These are phyloP conservation scores for Drosophila rellima DNA, from an alignment of 2,888 invertebrate genomes.

Conservation along the genomic window DNA sequence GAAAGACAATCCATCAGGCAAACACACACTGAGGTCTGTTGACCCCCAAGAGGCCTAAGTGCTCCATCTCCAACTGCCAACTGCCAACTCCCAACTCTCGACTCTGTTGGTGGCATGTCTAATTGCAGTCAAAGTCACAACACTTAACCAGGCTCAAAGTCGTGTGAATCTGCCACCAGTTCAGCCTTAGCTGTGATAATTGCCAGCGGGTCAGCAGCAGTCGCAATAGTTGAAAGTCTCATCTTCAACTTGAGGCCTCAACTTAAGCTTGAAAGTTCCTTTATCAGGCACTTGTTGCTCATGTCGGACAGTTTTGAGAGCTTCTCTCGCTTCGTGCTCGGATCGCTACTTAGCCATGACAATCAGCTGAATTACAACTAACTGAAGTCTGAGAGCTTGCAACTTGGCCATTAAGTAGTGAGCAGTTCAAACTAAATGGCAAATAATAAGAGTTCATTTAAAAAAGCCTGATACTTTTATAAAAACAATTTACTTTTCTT, in stretches of 20 bases:
- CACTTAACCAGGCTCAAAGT: conserved; percentile 48
- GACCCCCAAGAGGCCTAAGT: conserved; percentile 55
- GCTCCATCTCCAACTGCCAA: not conserved
- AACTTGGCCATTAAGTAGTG: not conserved
- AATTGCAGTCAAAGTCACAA: conserved; percentile 71
- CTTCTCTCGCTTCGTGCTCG: conserved; percentile 43
- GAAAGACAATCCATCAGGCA: conserved; percentile 70
- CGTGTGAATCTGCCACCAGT: conserved; percentile 66
- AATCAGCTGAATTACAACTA: conserved; percentile 50
- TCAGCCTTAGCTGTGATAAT: conserved; percentile 58
- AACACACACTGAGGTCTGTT: conserved; percentile 69
- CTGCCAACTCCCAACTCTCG: not conserved
- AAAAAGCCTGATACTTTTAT: conserved; percentile 1
- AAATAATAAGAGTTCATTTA: not conserved
- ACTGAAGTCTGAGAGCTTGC: conserved; percentile 13
- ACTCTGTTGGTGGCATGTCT: conserved; percentile 67
- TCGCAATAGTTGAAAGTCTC: conserved; percentile 37
- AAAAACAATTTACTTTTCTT: not conserved
- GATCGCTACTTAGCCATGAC: conserved; percentile 58
- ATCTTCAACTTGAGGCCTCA: conserved; percentile 34
- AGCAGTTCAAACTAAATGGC: conserved; percentile 4
- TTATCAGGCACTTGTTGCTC: conserved; percentile 44
- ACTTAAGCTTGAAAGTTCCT: conserved; percentile 31
- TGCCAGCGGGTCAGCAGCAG: conserved; percentile 65
- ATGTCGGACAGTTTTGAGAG: conserved; percentile 46